A percentile compares a stretch with the other conserved stretches of the same genome.
Conservation (phyloP, 2,888 invertebrate genomes). For the Urechis unicinctus region DNA sequence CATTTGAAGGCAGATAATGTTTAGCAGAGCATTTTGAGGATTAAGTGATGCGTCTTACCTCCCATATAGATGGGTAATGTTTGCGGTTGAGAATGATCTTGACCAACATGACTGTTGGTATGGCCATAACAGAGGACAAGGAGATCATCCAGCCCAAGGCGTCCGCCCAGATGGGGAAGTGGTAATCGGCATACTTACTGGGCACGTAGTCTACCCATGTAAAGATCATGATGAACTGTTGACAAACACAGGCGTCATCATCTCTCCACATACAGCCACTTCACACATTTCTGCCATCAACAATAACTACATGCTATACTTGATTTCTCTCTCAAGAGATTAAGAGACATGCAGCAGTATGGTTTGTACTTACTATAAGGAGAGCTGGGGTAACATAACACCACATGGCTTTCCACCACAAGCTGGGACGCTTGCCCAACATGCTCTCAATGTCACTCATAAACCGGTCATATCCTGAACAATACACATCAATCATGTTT, state of each 20-base stretch:
- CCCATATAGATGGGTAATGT: slow-evolving; percentile 12
- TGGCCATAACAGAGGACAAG: slow-evolving; percentile 31
- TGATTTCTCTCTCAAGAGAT: too few relatives aligned
- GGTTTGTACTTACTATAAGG: slow-evolving; percentile 33
- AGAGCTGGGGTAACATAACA: slow-evolving; percentile 29
- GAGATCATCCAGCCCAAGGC: slow-evolving; percentile 45
- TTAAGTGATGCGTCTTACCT: slow-evolving; percentile 15
- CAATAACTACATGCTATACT: too few relatives aligned
- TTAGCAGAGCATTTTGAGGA: not conserved
- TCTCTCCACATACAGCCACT: not conserved
- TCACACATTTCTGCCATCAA: too few relatives aligned
- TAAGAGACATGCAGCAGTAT: too few relatives aligned
- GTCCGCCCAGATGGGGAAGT: slow-evolving; percentile 40
- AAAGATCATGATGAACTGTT: slow-evolving; percentile 56
- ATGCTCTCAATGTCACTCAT: slow-evolving; percentile 38
- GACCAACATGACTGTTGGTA: slow-evolving; percentile 28
- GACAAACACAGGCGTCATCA: too few relatives aligned
- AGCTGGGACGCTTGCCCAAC: slow-evolving; percentile 27
- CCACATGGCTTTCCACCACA: slow-evolving; percentile 40
- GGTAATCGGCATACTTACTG: slow-evolving; percentile 33
- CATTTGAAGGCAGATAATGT: not conserved
- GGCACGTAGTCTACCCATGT: slow-evolving; percentile 42
- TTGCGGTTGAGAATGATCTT: slow-evolving; percentile 14
- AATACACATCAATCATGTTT: too few relatives aligned
- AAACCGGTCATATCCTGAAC: slow-evolving; percentile 29